A percentile compares a stretch with the other conserved stretches of the same genome.
Conservation (phyloP, 2,797 vertebrate genomes). For the Glossophaga mutica region DNA sequence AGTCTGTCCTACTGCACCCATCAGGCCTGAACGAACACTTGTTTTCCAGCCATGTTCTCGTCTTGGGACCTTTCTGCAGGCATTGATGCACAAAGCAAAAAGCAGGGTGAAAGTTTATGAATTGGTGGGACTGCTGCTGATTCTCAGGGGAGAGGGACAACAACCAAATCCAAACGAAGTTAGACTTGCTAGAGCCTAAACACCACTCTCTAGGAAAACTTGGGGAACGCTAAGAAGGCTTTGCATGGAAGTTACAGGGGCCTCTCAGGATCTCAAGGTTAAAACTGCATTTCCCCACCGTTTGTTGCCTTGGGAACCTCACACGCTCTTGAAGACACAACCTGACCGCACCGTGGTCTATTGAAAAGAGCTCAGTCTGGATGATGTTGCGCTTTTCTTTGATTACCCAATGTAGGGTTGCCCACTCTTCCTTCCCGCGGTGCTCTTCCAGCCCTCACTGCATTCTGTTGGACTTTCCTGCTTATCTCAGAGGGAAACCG, state of each 20-base stretch:
- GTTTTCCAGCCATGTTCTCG: background rate
- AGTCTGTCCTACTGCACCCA: background rate
- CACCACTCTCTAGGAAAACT: background rate
- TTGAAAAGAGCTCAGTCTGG: background rate
- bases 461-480: background rate
- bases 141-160: background rate
- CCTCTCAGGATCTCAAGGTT: background rate
- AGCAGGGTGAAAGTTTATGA: background rate
- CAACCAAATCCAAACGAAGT: background rate
- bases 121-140: background rate
- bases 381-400: background rate
- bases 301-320: conserved; percentile 4
- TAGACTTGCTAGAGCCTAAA: background rate
- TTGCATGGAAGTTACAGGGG: background rate
- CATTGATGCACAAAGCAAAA: background rate
- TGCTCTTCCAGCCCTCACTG: background rate
- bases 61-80: background rate
- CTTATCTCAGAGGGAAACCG: background rate
- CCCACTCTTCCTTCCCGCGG: background rate
- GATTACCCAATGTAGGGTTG: background rate
- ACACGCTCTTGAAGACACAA: background rate
- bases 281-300: background rate
- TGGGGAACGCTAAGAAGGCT: background rate
- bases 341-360: background rate
- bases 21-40: background rate